Conservation (phyloP, 1,140 invertebrate species). For the Marisa cornuarietis region DNA sequence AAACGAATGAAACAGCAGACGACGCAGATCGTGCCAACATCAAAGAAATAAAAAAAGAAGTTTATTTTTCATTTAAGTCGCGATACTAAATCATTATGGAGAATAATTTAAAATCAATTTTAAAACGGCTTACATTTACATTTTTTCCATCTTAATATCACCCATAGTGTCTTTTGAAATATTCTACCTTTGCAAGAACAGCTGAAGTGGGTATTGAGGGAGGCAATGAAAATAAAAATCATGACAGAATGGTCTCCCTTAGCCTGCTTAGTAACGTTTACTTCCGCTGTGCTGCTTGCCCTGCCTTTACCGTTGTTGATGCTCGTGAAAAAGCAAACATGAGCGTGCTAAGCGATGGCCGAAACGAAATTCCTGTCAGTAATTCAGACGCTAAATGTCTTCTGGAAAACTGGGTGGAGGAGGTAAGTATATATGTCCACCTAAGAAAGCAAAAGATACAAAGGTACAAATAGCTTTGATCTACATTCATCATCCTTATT, state of each 20-base stretch:
- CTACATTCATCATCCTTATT: no score
- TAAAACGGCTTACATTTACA: no score
- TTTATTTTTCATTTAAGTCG: no score
- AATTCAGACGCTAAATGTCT: conserved; percentile 64
- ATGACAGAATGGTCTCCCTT: neutral
- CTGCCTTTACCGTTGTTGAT: neutral
- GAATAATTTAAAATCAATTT: no score
- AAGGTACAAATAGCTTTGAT: no score
- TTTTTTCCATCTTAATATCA: no score
- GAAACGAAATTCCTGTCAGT: conserved; percentile 61
- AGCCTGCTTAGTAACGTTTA: conserved; percentile 27
- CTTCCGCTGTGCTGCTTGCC: conserved; percentile 19
- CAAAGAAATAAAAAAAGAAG: no score
- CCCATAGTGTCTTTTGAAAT: no score
- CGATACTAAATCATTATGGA: no score
- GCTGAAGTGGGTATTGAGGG: no score
- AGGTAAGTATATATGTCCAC: conserved; percentile 49
- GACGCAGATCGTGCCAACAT: no score
- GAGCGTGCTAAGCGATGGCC: conserved; percentile 58
- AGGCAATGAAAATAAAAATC: neutral
- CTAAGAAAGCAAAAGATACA: neutral
- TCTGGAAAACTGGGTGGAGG: conserved; percentile 64
- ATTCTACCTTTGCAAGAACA: neutral
- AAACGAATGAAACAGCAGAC: no score
- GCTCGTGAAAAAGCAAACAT: conserved; percentile 31